Evolutionary conservation across 2,888 invertebrate species (phyloP).

Genomic region (Leptinotarsa juncta): DNA sequence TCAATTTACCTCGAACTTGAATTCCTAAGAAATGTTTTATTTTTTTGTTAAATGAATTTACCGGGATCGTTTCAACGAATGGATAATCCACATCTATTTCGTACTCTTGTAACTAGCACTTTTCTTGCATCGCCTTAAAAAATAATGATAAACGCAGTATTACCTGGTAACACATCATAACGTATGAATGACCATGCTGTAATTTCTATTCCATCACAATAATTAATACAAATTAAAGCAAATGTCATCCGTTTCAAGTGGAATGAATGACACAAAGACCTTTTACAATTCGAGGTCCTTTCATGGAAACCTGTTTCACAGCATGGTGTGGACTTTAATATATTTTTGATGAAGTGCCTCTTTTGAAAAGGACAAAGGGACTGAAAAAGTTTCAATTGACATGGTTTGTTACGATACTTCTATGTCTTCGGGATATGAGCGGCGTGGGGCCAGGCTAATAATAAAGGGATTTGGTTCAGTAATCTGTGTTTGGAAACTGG

Average conservation of each 20-base stretch:
- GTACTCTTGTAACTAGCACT: too few relatives aligned
- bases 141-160: too few relatives aligned
- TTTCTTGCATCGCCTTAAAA: too few relatives aligned
- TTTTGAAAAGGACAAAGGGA: constrained; percentile 34
- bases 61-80: too few relatives aligned
- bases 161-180: neutral
- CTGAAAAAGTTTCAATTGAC: constrained; percentile 29
- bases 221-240: constrained; percentile 26
- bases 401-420: constrained; percentile 35
- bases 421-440: constrained; percentile 6
- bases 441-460: constrained; percentile 6
- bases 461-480: constrained; percentile 1
- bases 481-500: neutral
- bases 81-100: too few relatives aligned
- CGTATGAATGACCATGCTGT: neutral
- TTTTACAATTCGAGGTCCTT: constrained; percentile 20
- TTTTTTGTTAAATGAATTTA: too few relatives aligned
- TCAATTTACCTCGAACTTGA: too few relatives aligned
- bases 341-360: constrained; percentile 50
- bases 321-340: constrained; percentile 44
- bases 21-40: too few relatives aligned
- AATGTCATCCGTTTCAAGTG: constrained; percentile 13
- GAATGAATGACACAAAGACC: constrained; percentile 12
- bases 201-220: neutral
- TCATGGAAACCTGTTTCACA: constrained; percentile 36